Base-by-base conservation (phyloP, 2,113 vertebrate genomes). In the Dermatemys mawii region DNA sequence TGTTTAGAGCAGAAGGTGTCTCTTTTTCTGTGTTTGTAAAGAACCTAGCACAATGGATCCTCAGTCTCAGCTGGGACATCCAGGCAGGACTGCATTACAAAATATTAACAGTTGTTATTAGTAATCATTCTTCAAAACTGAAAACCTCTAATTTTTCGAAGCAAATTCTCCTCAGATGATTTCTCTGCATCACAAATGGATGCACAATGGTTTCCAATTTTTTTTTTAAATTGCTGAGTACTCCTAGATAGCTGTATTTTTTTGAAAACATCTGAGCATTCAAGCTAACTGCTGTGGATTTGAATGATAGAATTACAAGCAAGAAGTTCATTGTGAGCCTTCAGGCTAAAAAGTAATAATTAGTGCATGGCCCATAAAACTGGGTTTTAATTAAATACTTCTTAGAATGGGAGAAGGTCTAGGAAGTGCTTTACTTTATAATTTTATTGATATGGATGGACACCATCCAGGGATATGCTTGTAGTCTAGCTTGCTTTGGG, bases 321-420 rank as follows among this genome's bases (percentile, higher is more conserved):
- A 95, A 96, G 92, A 95, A 92, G 97, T 91, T 96, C 53, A 8
- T 84, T 83, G n/a, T 82, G 86, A 93, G 95, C 90, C 96, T 89
- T 85, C 6, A 10, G 96, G 95, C 94, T 96, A 89, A 90, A 79
- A 94, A 96, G 96, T 90, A 93, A 93, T 96, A 95, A 97, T 97
- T 83, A 95, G 92, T 10, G 0, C 91, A 32, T 4, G 88, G 91
- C 55, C 96, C 96, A 94, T 90, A 94, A 95, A 96, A 90, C 89
- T 94, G 84, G 78, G 79, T 97, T 96, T 97, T 97, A 97, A 97
- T 97, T 97, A 97, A 97, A 95, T 63, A 94, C 87, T 85, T 26
- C 87, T 94, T 2, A 1, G 87, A 93, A 86, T 1, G 17, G 84
- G 88, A 92, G 90, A 75, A 87, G 32, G 46, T 96, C 86, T 88